Evolutionary conservation across 2,888 invertebrate genomes (phyloP).

Genomic region (Drosophila prostipennis): DNA sequence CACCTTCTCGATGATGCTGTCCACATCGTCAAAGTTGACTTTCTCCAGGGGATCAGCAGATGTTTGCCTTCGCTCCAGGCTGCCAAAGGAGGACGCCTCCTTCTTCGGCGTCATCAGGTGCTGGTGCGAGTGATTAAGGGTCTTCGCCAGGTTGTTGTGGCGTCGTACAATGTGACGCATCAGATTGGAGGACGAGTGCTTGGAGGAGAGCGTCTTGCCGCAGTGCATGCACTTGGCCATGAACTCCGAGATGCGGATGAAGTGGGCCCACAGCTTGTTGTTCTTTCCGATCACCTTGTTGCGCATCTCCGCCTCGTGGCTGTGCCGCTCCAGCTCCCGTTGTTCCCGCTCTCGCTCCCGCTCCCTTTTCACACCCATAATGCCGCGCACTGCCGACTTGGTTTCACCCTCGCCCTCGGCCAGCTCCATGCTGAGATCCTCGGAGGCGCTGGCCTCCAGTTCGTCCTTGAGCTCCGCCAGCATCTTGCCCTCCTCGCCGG

Average conservation of each 20-base stretch:
- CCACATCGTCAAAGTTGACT: conserved; percentile 72
- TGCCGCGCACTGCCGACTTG: conserved; percentile 63
- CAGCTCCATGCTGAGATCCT: conserved; percentile 53
- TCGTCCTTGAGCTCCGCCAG: conserved; percentile 64
- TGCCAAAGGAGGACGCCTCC: conserved; percentile 29
- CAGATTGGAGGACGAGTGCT: conserved; percentile 71
- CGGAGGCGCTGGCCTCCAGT: conserved; percentile 59
- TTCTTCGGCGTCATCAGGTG: conserved; percentile 63
- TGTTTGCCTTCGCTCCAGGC: conserved; percentile 44
- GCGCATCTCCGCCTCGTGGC: conserved; percentile 53
- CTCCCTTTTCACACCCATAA: conserved; percentile 42
- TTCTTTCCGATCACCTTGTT: conserved; percentile 69
- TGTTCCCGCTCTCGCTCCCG: conserved; percentile 5
- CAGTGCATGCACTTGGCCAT: conserved; percentile 73
- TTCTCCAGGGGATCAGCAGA: conserved; percentile 62
- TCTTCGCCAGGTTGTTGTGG: conserved; percentile 67
- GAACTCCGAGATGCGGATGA: conserved; percentile 68
- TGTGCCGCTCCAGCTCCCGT: conserved; percentile 34
- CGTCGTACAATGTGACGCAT: conserved; percentile 71
- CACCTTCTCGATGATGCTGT: conserved; percentile 69
- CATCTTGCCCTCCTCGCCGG: conserved; percentile 71
- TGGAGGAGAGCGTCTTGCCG: conserved; percentile 67
- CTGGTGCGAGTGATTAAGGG: conserved; percentile 64
- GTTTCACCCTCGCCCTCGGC: conserved; percentile 61
- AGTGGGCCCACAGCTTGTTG: conserved; percentile 68